phyloP scores from a whole-genome alignment of 2,797 vertebrate genomes.

The Bucorvus abyssinicus region DNA sequence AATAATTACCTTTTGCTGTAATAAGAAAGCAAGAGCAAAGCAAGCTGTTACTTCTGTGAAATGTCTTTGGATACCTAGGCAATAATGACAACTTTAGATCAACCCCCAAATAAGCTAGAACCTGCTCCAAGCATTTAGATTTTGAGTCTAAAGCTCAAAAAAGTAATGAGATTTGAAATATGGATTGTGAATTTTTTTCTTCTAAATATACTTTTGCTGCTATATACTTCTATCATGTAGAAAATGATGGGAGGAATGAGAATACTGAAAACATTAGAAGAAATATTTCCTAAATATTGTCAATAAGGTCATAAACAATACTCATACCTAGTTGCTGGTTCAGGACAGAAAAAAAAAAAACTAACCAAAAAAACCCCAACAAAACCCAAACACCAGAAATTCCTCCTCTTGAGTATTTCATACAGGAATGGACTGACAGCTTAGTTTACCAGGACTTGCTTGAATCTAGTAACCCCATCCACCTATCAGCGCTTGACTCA shows the following conservation, averaged over 20 bases:
- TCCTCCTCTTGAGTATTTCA: background rate
- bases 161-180: background rate
- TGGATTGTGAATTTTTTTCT: background rate
- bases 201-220: background rate
- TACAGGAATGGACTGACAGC: fast-evolving
- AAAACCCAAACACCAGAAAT: background rate
- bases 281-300: background rate
- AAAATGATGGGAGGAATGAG: background rate
- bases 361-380: too few species aligned
- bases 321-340: background rate
- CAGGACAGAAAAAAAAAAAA: fast-evolving
- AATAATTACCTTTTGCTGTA: background rate
- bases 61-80: background rate
- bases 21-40: background rate
- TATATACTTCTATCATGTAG: background rate
- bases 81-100: background rate
- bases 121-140: background rate
- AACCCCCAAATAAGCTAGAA: background rate
- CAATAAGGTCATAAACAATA: background rate
- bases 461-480: background rate
- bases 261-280: background rate
- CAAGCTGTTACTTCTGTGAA: background rate
- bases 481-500: background rate
- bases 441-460: background rate
- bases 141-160: background rate